Conservation (phyloP, 2,797 vertebrate genomes). For the Delichon dasypus region DNA sequence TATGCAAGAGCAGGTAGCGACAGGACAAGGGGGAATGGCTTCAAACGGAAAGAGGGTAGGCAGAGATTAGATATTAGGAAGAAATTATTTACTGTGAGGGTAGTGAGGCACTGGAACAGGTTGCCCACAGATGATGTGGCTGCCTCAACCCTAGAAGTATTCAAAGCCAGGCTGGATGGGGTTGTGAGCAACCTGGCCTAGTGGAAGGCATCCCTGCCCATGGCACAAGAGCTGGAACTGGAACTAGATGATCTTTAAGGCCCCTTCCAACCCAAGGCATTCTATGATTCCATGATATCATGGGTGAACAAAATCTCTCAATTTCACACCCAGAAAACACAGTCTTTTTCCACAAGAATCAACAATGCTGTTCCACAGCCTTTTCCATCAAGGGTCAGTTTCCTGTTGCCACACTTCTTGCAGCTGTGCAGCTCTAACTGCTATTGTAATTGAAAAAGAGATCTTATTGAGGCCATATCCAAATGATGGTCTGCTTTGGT, state of each 20-base stretch:
- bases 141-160: neutral
- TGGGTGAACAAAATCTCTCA: neutral
- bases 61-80: neutral
- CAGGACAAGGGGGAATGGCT: neutral
- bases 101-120: neutral
- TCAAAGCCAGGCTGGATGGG: neutral
- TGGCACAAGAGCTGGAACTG: neutral
- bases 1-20: neutral
- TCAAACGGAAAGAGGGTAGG: neutral
- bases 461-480: accelerated
- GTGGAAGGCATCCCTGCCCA: neutral
- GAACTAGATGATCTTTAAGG: neutral
- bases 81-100: neutral
- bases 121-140: neutral
- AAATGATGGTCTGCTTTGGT: neutral
- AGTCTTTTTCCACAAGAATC: neutral
- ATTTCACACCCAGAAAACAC: neutral
- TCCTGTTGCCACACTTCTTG: neutral
- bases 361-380: neutral
- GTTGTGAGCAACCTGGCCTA: neutral
- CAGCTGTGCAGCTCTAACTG: neutral
- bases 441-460: neutral
- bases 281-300: neutral
- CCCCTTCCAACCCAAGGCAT: neutral
- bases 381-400: neutral